Evolutionary conservation across 2,888 invertebrate species (phyloP).

Genomic region (Melinaea marsaeus): DNA sequence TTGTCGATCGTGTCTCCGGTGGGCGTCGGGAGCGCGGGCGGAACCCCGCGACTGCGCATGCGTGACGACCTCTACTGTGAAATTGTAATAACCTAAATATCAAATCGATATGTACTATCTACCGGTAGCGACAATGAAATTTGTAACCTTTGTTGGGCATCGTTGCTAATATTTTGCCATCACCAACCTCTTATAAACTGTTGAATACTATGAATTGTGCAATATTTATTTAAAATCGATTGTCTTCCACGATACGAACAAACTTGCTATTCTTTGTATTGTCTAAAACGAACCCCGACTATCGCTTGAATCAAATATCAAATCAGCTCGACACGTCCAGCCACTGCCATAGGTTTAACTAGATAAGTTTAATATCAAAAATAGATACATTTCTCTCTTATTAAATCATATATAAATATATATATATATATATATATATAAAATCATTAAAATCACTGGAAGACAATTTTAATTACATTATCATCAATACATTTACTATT

Average conservation of each 20-base stretch:
- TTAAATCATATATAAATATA: background rate
- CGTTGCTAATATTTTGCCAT: slow-evolving; percentile 10
- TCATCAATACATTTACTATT: background rate
- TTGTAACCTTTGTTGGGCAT: slow-evolving; percentile 1
- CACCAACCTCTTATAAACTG: background rate
- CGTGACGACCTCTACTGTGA: background rate
- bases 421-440: no score
- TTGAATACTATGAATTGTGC: slow-evolving; percentile 20
- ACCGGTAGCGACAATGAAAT: background rate
- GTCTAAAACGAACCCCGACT: slow-evolving; percentile 8
- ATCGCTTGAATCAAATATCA: slow-evolving; percentile 10
- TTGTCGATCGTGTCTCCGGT: slow-evolving; percentile 20
- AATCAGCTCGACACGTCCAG: slow-evolving; percentile 40
- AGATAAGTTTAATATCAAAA: slow-evolving; percentile 41
- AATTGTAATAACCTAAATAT: background rate
- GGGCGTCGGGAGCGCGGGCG: background rate
- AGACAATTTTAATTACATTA: slow-evolving; percentile 30
- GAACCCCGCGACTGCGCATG: background rate
- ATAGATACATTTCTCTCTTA: slow-evolving; percentile 13
- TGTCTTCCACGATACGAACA: slow-evolving; percentile 28
- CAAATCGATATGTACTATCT: background rate
- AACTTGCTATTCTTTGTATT: slow-evolving; percentile 7
- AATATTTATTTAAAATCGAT: slow-evolving; percentile 28
- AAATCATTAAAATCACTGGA: slow-evolving; percentile 25
- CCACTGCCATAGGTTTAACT: slow-evolving; percentile 64